Evolutionary conservation across 1,140 invertebrate genomes (phyloP), one percentile per base, ranked within the genome.

Genomic region (Drosophila trapezifrons): DNA sequence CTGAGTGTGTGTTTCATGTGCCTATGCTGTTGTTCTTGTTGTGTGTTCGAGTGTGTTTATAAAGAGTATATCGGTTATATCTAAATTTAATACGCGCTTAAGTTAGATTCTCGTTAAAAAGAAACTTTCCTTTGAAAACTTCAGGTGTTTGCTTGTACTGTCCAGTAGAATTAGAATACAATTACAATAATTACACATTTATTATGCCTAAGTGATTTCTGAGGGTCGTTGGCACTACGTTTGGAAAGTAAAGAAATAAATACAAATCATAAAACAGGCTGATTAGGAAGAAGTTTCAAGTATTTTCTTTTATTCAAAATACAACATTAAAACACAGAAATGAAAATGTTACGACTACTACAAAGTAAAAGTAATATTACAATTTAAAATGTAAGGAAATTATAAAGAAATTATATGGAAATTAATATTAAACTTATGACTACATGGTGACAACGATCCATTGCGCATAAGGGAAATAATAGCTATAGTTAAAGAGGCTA

Each of bases 81-180:
- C 70, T 43, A 74, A 62, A 58, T 71, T 57, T 80, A 57, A 51
- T 78, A 81, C 64, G 75, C 70, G 37, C 83, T 79, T 90, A 90
- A 59, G 38, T 78, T 69, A 80, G 60, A 75, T 81, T 70, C 78
- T 79, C 56, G 49, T 77, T 91, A 76, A 91, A 91, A 91, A 91
- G 89, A 91, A 91, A 91, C 89, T 85, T 87, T 84, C 84, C 69
- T 91, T 90, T 91, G 89, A 91, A 91, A 91, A 89, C 89, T 89
- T 91, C 89, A 91, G 89, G 89, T 91, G 80, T 83, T 52, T 83
- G 72, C 85, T 91, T 91, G 89, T 91, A 91, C 89, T 91, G 72
- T 91, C 84, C 89, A 91, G 89, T 85, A 89, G 71, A 89, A 73
- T 83, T 87, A 63, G 49, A 84, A 74, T 80, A 74, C 63, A 80